Base-by-base conservation (phyloP, 2,888 invertebrate genomes). In the Thecocarcelia acutangulata region DNA sequence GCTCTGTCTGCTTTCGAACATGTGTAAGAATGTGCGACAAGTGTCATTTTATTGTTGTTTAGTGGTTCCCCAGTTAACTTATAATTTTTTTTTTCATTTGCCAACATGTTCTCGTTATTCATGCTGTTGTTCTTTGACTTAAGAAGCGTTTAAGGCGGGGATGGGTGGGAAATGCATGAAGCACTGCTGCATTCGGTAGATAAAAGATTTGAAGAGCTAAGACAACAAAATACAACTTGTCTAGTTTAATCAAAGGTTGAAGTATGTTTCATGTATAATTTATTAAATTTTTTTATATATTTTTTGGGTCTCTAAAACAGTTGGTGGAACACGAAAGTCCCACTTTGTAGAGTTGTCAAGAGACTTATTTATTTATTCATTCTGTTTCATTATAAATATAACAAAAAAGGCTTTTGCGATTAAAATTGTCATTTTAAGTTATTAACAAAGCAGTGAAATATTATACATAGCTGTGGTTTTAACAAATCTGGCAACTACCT, bases 201-300 rank as follows among this genome's bases (percentile, higher is more conserved):
- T 80, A 64, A 75, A 75, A 56, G 66, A 56, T 68, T 56, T 75
- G 64, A 78, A 82, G 78, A 82, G 82, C 78, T 66, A 82, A 78
- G 74, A 82, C 78, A 82, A 82, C 78, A 78, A 42, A 74, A 78
- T 52, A 59, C 56, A 82, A 78, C 77, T 81, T 81, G 77, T 81
- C 81, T 81, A 68, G 81, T 77, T 77, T 73, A 77, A 74, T 64
- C 73, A 74, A 78, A 74, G 74, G 63, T 70, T 82, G 78, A 68
- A 78, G 78, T 42, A 52, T 61, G 33, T 61, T 73, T 70, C 78
- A 19, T 13, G 74, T 64, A 82, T 78, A 78, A 66, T 70, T 78
- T 82, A 78, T 54, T 59, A 44, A 59, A 59, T 44, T 15, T 56
- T 48, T 44, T 28, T 40, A 15, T 56, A 13, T 28, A 46, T 58